Evolutionary conservation across 1,140 invertebrate species (phyloP), one percentile per base, ranked within the genome.

Genomic region (Diabrotica virgifera): DNA sequence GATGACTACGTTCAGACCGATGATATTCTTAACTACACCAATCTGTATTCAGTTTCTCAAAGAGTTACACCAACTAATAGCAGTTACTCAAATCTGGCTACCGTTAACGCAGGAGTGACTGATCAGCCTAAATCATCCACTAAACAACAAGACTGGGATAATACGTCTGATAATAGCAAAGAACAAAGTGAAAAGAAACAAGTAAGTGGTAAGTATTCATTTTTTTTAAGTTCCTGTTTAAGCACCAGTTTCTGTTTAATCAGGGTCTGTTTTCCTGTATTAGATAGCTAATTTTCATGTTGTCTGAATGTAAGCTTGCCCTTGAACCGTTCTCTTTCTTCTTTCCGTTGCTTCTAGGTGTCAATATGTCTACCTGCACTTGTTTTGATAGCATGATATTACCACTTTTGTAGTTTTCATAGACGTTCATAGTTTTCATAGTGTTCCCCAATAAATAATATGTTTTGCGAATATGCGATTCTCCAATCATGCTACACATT

Each of bases 11-110:
- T 68, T 6, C 71, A 72, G 66, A 69, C 69, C 8, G 72, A 70
- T 46, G 71, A 75, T 36, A 56, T 71, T 52, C 67, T 66, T 24
- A 70, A 65, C 65, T 70, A 76, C 60, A 71, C 69, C n/a, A 62
- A 67, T 59, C 58, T 76, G 52, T 77, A 77, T 65, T 76, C 75
- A n/a, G 75, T 77, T 35, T 76, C 76, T 5, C 76, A 77, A 63
- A 58, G 74, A 36, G 66, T 77, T 8, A 72, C 74, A 14, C 61
- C 70, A 37, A 69, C 69, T 11, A 74, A 66, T 63, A 59, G 63
- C 9, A 75, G 65, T 66, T 77, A 73, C 57, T 72, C 72, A n/a
- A 74, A 63, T 70, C 58, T 72, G n/a, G 72, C 73, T 62, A 60
- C 59, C 5, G 63, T 58, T 14, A 69, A 74, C 37, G 36, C 51